phyloP scores from a whole-genome alignment of 2,797 vertebrate genomes.

The Sebastes alutus region DNA sequence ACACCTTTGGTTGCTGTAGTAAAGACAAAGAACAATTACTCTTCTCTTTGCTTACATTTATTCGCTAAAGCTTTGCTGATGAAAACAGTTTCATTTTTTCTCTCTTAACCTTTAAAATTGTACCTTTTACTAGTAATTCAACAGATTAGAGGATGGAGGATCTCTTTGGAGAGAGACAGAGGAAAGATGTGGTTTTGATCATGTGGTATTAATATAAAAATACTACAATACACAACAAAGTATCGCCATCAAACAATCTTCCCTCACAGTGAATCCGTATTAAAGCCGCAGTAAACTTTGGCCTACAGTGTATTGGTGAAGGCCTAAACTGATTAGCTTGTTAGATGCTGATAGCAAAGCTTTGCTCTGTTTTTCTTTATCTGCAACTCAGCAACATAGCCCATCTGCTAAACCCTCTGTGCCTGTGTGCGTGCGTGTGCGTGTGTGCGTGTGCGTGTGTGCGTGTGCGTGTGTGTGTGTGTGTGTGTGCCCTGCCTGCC shows the following conservation, averaged over 20 bases:
- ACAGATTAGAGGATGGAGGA: background rate
- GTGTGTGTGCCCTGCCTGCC: conserved; percentile 12
- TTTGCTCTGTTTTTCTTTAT: conserved; percentile 70
- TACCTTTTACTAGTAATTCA: background rate
- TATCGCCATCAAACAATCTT: background rate
- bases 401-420: conserved; percentile 64
- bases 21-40: background rate
- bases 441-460: conserved; percentile 2
- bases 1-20: background rate
- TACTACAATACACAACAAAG: background rate
- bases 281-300: conserved; percentile 47
- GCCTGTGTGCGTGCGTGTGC: conserved; percentile 13
- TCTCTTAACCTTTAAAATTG: background rate
- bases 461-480: conserved; percentile 4
- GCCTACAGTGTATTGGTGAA: conserved; percentile 50
- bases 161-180: background rate
- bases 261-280: conserved; percentile 15
- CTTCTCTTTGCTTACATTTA: background rate
- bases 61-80: background rate
- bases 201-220: background rate
- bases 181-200: background rate
- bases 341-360: conserved; percentile 70
- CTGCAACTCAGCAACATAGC: conserved; percentile 66
- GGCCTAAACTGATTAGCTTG: conserved; percentile 74
- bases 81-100: background rate